Base-by-base conservation (phyloP, 2,113 vertebrate species). In the Ceratotherium simum region DNA sequence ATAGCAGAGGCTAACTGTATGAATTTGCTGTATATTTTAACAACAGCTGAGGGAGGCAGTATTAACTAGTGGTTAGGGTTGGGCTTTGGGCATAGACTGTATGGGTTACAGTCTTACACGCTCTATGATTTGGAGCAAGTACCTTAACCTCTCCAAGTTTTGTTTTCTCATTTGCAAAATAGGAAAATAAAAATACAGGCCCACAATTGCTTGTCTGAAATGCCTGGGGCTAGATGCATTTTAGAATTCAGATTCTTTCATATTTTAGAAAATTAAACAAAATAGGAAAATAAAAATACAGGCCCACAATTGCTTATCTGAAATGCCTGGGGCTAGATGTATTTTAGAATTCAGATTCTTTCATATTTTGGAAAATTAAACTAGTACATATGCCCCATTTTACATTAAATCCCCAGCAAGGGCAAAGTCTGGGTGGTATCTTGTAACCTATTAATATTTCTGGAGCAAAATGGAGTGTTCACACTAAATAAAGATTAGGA, bases 271-370 rank as follows among this genome's bases (percentile, higher is more conserved):
- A 84, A 95, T 13, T 23, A 75, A 76, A 89, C 21, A 64, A 89
- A 91, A 84, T 18, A 69, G 29, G 23, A 69, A 90, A 84, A 91
- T 86, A 42, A 80, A 96, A 96, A 96, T 51, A 16, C 5, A 89
- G 23, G 11, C 56, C 14, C 11, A 21, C 39, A 58, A 36, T 76
- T 84, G 48, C 10, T 86, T 90, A 51, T 48, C 39, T 83, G 56
- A 85, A 96, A 67, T 1, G 42, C 42, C 42, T 42, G 42, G 42
- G 72, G 8, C 54, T 58, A 75, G 72, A 64, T 78, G 27, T 67
- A 39, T 85, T 73, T 94, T 80, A 94, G 31, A 95, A 79, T 86
- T 95, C 23, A 90, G 54, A 58, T 78, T 56, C 11, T 76, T 72
- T 89, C 33, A n/a, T 69, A n/a, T 73, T 42, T 88, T 84, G 51